Conservation (phyloP, 2,888 invertebrate genomes). For the Apamea anceps region DNA sequence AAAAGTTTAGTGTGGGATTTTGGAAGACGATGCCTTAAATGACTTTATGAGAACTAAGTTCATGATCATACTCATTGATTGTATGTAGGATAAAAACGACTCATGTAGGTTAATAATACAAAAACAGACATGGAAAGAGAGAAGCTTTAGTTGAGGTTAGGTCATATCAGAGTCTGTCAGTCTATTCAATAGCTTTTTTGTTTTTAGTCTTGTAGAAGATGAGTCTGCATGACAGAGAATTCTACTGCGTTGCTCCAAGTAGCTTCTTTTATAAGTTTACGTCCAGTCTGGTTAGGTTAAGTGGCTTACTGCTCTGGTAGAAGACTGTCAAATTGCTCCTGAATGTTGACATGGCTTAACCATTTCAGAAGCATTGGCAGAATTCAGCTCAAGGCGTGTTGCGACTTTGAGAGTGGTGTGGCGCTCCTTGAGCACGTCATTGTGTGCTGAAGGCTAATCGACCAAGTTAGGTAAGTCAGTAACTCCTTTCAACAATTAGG, state of each 20-base stretch:
- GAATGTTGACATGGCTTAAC: neutral
- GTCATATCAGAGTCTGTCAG: neutral
- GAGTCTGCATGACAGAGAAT: neutral
- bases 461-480: neutral
- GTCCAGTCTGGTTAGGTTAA: neutral
- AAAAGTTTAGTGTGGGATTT: constrained; percentile 51
- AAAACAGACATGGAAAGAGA: neutral
- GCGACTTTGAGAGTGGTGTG: neutral
- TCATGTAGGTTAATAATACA: no score
- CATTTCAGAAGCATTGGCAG: neutral
- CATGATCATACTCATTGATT: constrained; percentile 13
- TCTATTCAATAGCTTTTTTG: neutral
- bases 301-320: neutral
- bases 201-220: no score
- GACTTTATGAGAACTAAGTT: constrained; percentile 2
- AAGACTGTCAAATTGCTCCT: neutral
- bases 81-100: neutral
- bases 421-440: no score
- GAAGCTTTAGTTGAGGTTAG: neutral
- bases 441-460: neutral
- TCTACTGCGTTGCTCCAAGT: neutral
- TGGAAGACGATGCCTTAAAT: neutral
- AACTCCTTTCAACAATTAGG: neutral
- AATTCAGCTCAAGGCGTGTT: no score
- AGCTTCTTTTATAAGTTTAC: neutral